A percentile compares a stretch with the other conserved stretches of the same genome.
These are phyloP conservation scores for Laticauda colubrina DNA, from an alignment of 2,113 vertebrate species.

Conservation along the genomic window DNA sequence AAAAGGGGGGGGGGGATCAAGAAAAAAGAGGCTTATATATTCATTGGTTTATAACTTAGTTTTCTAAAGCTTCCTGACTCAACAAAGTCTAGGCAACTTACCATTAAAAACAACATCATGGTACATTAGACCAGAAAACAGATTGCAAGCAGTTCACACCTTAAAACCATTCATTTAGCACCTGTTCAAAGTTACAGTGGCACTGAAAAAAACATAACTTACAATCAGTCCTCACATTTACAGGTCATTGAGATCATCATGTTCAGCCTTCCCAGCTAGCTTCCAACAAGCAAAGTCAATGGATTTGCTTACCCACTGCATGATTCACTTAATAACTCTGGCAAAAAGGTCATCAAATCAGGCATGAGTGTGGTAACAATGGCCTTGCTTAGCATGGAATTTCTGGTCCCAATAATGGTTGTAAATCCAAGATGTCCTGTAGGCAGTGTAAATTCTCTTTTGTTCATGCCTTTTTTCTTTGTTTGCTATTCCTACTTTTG, in stretches of 20 bases:
- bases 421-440: background rate
- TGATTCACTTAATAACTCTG: too few relatives aligned
- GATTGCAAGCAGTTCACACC: background rate
- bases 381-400: background rate
- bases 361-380: too few relatives aligned
- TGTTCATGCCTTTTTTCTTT: background rate
- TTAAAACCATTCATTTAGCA: too few relatives aligned
- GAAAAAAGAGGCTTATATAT: background rate
- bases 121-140: background rate
- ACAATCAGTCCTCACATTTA: too few relatives aligned
- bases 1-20: accelerated
- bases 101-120: too few relatives aligned
- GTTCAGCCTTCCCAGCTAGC: too few relatives aligned
- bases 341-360: background rate
- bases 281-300: too few relatives aligned
- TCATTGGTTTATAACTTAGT: background rate
- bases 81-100: background rate
- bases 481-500: background rate
- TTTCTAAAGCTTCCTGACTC: background rate
- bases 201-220: too few relatives aligned
- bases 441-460: background rate
- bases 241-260: too few relatives aligned
- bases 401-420: background rate
- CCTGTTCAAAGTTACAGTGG: too few relatives aligned
- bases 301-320: too few relatives aligned